Evolutionary conservation across 2,888 invertebrate species (phyloP).

Genomic region (Drosophila merina): DNA sequence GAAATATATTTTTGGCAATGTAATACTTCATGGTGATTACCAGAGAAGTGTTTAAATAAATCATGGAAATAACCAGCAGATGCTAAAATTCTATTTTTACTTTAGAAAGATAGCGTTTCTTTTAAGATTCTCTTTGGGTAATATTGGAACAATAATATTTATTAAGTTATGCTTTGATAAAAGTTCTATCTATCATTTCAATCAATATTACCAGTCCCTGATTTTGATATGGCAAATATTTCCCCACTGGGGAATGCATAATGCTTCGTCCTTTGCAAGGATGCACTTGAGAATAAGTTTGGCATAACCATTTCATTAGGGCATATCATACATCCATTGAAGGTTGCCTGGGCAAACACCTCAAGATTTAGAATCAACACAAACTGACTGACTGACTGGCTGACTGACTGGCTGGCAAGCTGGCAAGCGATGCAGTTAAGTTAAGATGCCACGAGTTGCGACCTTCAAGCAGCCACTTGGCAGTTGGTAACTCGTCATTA

Average conservation of each 20-base stretch:
- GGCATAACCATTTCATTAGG: constrained; percentile 47
- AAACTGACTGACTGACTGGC: constrained; percentile 2
- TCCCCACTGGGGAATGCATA: background rate
- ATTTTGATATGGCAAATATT: background rate
- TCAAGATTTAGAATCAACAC: constrained; percentile 51
- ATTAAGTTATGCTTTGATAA: too few species aligned
- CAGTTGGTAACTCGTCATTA: constrained; percentile 67
- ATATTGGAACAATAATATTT: too few species aligned
- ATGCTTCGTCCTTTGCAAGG: background rate
- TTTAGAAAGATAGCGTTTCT: background rate
- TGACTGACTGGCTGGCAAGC: constrained; percentile 22
- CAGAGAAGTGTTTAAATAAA: background rate
- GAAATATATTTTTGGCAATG: constrained; percentile 1
- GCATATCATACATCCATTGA: constrained; percentile 43
- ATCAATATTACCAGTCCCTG: background rate
- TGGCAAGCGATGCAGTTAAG: constrained; percentile 27
- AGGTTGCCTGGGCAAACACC: constrained; percentile 58
- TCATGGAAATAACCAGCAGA: background rate
- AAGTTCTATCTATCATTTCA: too few species aligned
- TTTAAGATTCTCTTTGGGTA: too few species aligned
- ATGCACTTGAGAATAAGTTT: constrained; percentile 26
- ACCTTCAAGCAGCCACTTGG: constrained; percentile 51
- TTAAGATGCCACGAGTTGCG: constrained; percentile 18
- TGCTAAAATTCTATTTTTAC: background rate
- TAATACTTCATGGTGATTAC: constrained; percentile 1